Evolutionary conservation across 2,888 invertebrate genomes (phyloP).

Genomic region (Spisula solida): DNA sequence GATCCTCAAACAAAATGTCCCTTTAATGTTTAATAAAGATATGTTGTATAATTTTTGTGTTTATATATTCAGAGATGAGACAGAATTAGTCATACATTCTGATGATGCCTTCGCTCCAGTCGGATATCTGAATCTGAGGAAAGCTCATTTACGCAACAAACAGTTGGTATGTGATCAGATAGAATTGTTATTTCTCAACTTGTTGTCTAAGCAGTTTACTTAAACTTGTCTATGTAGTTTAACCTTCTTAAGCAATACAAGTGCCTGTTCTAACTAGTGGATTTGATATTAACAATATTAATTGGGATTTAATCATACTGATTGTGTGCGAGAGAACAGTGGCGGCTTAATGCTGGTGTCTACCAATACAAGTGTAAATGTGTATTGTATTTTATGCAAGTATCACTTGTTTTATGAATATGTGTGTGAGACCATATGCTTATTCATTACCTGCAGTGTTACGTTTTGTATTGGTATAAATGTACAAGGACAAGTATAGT

Average conservation of each 20-base stretch:
- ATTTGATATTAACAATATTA: no score
- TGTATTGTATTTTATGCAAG: background rate
- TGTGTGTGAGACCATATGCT: no score
- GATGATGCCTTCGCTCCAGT: constrained; percentile 98
- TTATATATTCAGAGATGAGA: constrained; percentile 86
- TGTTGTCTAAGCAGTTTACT: background rate
- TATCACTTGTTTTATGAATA: background rate
- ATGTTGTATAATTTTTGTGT: background rate
- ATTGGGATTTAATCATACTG: no score
- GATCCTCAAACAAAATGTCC: no score
- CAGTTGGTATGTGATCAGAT: constrained; percentile 60
- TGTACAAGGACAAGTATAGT: no score
- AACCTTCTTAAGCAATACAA: background rate
- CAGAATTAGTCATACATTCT: constrained; percentile 95
- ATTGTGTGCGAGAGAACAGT: no score
- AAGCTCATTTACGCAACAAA: constrained; percentile 93
- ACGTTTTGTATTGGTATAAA: no score
- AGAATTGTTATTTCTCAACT: background rate
- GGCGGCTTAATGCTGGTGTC: no score
- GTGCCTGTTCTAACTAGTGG: no score
- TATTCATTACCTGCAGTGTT: no score
- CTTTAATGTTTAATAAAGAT: background rate
- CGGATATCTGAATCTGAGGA: constrained; percentile 96
- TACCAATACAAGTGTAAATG: no score
- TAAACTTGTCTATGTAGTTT: background rate